Evolutionary conservation across 2,113 vertebrate genomes (phyloP).

Genomic region (Hyla sarda): DNA sequence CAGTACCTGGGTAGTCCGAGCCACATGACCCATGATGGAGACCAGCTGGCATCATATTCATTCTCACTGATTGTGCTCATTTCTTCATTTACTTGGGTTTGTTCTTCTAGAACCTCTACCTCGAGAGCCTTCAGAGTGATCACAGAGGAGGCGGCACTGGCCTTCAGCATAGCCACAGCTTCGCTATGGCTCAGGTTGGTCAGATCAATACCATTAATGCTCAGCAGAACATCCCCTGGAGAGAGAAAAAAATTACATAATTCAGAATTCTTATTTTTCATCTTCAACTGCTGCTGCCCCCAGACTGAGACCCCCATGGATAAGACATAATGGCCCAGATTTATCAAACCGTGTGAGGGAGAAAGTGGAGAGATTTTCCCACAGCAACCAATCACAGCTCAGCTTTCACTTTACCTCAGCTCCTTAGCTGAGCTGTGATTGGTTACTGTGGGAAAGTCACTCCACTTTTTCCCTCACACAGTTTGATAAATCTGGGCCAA

Average conservation of each 20-base stretch:
- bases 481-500: too few species aligned
- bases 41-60: slow-evolving; percentile 95
- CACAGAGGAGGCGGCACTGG: slow-evolving; percentile 87
- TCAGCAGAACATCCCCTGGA: slow-evolving; percentile 91
- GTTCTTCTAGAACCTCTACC: slow-evolving; percentile 87
- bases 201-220: slow-evolving; percentile 93
- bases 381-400: too few species aligned
- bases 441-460: too few species aligned
- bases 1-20: slow-evolving; percentile 94
- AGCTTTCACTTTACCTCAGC: too few species aligned
- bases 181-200: slow-evolving; percentile 94
- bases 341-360: too few species aligned
- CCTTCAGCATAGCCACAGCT: slow-evolving; percentile 93
- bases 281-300: neutral
- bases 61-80: slow-evolving; percentile 84
- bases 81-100: slow-evolving; percentile 76
- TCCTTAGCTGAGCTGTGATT: too few species aligned
- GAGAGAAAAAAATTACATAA: slow-evolving; percentile 3
- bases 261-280: neutral
- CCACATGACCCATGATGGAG: slow-evolving; percentile 98
- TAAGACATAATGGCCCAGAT: too few species aligned
- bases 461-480: too few species aligned
- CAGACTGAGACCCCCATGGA: neutral
- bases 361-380: too few species aligned
- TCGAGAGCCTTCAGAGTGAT: slow-evolving; percentile 90